These are phyloP conservation scores for Lingula anatina DNA, from an alignment of 2,888 invertebrate species.

Conservation along the genomic window DNA sequence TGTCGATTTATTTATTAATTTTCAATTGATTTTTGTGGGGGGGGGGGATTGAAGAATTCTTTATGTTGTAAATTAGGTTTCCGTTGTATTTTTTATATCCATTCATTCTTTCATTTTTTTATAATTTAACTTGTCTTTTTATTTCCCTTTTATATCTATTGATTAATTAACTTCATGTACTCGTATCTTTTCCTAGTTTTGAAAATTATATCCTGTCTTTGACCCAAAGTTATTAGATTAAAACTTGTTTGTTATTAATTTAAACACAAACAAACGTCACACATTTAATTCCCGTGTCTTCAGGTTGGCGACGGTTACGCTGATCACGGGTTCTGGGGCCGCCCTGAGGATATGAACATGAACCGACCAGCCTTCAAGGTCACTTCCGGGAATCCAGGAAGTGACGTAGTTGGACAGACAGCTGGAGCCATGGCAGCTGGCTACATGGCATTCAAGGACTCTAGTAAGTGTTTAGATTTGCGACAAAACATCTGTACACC, in stretches of 20 bases:
- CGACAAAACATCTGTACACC: too few species aligned
- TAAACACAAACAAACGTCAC: neutral
- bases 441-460: conserved; percentile 54
- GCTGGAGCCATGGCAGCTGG: conserved; percentile 59
- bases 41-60: too few species aligned
- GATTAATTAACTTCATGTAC: neutral
- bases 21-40: too few species aligned
- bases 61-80: too few species aligned
- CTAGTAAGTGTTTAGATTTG: conserved; percentile 12
- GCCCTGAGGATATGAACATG: conserved; percentile 61
- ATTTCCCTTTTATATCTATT: neutral
- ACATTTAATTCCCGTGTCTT: neutral
- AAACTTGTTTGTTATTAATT: neutral
- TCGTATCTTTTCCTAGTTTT: too few species aligned
- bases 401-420: conserved; percentile 61
- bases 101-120: too few species aligned
- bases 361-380: conserved; percentile 60
- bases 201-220: too few species aligned
- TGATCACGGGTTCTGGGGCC: conserved; percentile 62
- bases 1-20: too few species aligned
- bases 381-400: conserved; percentile 58
- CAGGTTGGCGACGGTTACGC: conserved; percentile 53
- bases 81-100: too few species aligned
- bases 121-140: conserved; percentile 13
- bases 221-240: too few species aligned